phyloP scores from a whole-genome alignment of 2,113 vertebrate genomes.

The Etheostoma cragini region DNA sequence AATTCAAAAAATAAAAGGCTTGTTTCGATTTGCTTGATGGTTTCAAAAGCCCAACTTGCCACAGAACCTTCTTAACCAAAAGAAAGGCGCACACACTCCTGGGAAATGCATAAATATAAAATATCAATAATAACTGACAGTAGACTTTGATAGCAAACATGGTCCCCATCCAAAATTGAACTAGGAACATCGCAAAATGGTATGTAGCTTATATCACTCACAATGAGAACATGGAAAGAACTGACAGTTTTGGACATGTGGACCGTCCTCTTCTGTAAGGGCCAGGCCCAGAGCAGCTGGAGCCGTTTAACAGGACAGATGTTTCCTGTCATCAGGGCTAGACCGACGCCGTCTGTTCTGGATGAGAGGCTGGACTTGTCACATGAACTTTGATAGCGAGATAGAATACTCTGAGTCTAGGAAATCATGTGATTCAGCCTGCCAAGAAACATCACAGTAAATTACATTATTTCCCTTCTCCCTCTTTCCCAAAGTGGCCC shows the following conservation, averaged over 20 bases:
- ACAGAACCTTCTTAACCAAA: background rate
- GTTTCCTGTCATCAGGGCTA: conserved; percentile 22
- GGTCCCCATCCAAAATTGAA: background rate
- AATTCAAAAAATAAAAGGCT: background rate
- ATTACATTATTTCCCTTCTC: conserved; percentile 25
- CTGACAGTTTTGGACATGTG: no score
- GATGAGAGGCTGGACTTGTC: background rate
- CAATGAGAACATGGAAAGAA: background rate
- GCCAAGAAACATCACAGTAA: background rate
- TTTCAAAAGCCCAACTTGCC: background rate
- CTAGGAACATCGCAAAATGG: background rate
- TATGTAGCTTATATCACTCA: background rate
- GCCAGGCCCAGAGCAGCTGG: background rate
- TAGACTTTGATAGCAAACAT: background rate
- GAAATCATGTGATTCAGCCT: background rate
- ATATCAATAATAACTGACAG: background rate
- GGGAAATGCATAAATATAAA: background rate
- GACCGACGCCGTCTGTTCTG: background rate
- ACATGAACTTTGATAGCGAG: background rate
- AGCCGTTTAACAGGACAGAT: conserved; percentile 12
- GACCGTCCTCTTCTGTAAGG: no score
- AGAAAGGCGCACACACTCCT: background rate
- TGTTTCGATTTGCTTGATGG: background rate
- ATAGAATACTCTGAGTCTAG: background rate
- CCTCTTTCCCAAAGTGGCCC: conserved; percentile 84